These are phyloP conservation scores for Cryptus viduatorius DNA, from an alignment of 2,888 invertebrate genomes.

Conservation along the genomic window DNA sequence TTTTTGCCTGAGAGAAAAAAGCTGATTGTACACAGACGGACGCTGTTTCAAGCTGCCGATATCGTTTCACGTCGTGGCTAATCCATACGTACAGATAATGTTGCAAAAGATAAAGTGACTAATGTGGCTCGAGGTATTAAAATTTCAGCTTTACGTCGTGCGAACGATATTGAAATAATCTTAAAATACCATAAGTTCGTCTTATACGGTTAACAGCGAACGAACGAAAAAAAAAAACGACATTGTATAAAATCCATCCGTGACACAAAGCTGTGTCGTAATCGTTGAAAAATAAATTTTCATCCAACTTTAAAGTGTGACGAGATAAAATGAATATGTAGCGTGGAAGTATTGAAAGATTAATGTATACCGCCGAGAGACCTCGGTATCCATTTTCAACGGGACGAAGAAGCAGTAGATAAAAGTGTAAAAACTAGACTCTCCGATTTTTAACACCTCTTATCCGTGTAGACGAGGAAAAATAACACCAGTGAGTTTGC, in stretches of 20 bases:
- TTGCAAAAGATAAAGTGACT: not conserved
- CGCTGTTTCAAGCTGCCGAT: not conserved
- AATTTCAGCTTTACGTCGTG: not conserved
- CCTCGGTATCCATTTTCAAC: constrained; percentile 32
- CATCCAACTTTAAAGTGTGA: not conserved
- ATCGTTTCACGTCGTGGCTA: not conserved
- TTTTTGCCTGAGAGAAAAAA: constrained; percentile 27
- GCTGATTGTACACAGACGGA: not conserved
- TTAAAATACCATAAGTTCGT: not conserved
- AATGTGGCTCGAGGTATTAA: not conserved
- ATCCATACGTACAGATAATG: not conserved
- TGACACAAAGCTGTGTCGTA: not conserved
- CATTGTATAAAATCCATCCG: not conserved
- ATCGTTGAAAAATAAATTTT: not conserved
- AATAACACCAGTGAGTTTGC: not conserved
- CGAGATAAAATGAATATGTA: not conserved
- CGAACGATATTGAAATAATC: not conserved
- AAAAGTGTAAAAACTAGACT: constrained; percentile 17
- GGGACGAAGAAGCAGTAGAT: constrained; percentile 21
- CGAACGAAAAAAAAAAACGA: not conserved
- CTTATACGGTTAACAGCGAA: not conserved
- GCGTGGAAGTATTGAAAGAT: constrained; percentile 6
- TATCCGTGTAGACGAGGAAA: constrained; percentile 7
- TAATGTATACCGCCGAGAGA: constrained; percentile 9
- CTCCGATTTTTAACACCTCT: constrained; percentile 29